phyloP scores from a whole-genome alignment of 1,140 invertebrate species.

The Sogatella furcifera region DNA sequence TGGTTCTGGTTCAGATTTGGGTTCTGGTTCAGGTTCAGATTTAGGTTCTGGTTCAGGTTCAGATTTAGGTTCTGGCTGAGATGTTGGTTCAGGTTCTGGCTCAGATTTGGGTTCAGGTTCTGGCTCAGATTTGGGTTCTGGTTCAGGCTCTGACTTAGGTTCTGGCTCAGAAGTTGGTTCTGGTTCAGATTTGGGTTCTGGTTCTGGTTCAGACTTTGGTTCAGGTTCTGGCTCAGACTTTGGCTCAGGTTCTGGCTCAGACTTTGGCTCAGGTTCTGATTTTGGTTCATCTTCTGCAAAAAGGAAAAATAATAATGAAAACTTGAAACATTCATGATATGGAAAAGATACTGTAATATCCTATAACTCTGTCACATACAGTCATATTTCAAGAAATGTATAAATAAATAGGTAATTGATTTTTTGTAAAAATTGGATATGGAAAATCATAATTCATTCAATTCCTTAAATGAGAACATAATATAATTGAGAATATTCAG shows the following conservation, averaged over 20 bases:
- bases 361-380: no score
- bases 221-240: no score
- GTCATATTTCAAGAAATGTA: no score
- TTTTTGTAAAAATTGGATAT: no score
- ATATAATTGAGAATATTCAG: no score
- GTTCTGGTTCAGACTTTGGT: constrained; percentile 18
- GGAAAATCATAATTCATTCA: no score
- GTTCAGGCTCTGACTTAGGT: constrained; percentile 17
- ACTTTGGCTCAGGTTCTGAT: constrained; percentile 17
- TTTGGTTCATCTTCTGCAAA: constrained; percentile 15
- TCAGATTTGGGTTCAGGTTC: constrained; percentile 26
- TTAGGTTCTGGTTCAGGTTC: constrained; percentile 26
- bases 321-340: no score
- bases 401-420: no score
- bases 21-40: constrained; percentile 17
- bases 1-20: constrained; percentile 11
- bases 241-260: no score
- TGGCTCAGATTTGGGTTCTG: constrained; percentile 24
- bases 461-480: no score
- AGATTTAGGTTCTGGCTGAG: constrained; percentile 26
- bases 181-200: constrained; percentile 25
- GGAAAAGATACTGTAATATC: no score
- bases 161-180: constrained; percentile 19
- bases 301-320: no score
- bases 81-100: constrained; percentile 26